Conservation (phyloP, 2,113 vertebrate genomes). For the Malurus cyaneus region DNA sequence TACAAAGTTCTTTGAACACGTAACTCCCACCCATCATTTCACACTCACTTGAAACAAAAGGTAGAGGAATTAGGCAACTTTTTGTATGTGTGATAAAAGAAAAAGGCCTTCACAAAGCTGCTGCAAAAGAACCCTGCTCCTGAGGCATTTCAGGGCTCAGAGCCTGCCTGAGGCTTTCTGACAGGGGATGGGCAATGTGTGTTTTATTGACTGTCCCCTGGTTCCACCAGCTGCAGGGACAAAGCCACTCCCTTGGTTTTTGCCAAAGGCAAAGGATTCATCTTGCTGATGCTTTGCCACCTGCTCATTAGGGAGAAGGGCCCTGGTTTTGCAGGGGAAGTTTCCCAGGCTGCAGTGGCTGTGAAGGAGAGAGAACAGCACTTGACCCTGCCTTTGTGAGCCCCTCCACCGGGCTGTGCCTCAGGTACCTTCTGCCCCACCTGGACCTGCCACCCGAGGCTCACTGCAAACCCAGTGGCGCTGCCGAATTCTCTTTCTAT, state of each 20-base stretch:
- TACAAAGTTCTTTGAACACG: background rate
- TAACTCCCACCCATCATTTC: background rate
- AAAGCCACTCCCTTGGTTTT: background rate
- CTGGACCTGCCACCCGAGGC: background rate
- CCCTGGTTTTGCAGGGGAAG: background rate
- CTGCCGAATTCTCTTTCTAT: background rate
- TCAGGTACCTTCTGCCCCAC: accelerated
- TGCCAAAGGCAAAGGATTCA: background rate
- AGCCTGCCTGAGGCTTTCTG: background rate
- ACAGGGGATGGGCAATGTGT: background rate
- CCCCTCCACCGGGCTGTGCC: background rate
- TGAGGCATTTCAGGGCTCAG: background rate
- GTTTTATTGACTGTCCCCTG: background rate
- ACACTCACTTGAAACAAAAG: background rate
- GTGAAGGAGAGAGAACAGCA: background rate
- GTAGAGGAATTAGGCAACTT: background rate
- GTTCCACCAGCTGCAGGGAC: background rate
- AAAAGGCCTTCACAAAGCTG: background rate
- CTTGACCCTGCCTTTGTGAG: accelerated
- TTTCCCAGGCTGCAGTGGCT: background rate
- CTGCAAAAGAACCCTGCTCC: background rate
- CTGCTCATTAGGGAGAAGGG: background rate
- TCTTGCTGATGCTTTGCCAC: background rate
- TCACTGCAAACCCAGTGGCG: background rate
- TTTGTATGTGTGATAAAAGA: background rate